Conservation (phyloP, 2,888 invertebrate species). For the Agrilus mali region DNA sequence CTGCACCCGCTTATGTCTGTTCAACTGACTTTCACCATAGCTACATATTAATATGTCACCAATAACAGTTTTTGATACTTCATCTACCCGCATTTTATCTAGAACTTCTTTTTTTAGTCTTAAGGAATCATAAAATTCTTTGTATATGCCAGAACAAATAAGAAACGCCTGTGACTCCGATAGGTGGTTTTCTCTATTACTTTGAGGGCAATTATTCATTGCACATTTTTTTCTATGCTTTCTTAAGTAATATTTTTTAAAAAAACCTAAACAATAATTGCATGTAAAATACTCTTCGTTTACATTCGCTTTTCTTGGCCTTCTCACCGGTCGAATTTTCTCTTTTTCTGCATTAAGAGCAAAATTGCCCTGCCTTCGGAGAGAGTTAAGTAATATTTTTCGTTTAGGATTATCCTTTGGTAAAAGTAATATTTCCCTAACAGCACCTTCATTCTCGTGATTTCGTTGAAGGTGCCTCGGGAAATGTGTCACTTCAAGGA, state of each 20-base stretch:
- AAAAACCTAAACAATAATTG: conserved; percentile 5
- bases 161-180: conserved; percentile 3
- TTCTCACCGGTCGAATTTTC: conserved; percentile 7
- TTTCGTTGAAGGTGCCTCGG: conserved; percentile 9
- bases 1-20: conserved; percentile 10
- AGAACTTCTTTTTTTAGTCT: conserved; percentile 11
- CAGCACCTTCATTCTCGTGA: conserved; percentile 11
- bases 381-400: conserved; percentile 6
- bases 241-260: conserved; percentile 6
- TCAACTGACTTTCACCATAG: conserved; percentile 8
- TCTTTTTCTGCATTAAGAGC: conserved; percentile 1
- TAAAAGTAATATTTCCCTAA: conserved; percentile 6
- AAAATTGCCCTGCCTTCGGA: conserved; percentile 8
- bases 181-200: conserved; percentile 5
- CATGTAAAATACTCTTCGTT: conserved; percentile 4
- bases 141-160: conserved; percentile 6
- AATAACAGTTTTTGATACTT: conserved; percentile 9
- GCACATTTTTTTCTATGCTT: conserved; percentile 5
- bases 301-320: conserved; percentile 3
- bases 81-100: conserved; percentile 8
- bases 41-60: conserved; percentile 8
- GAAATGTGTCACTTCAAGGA: conserved; percentile 11
- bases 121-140: conserved; percentile 8
- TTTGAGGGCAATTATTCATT: neutral
- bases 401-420: conserved; percentile 7